Evolutionary conservation across 1,140 invertebrate species (phyloP).

Genomic region (Calliphora vicina): DNA sequence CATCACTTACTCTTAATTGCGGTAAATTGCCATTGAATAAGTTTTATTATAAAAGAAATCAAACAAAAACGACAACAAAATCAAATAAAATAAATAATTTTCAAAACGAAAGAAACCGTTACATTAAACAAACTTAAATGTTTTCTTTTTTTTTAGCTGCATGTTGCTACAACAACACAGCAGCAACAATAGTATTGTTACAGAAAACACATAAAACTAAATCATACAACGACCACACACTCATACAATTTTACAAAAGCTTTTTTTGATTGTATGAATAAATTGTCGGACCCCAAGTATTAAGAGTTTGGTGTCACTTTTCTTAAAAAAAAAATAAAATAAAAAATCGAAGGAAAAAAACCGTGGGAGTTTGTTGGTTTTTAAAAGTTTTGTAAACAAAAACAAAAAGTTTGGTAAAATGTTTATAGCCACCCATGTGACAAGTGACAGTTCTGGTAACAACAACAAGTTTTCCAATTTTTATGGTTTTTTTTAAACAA

Average conservation of each 20-base stretch:
- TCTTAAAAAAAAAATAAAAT: background rate
- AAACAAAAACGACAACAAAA: no score
- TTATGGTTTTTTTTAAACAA: background rate
- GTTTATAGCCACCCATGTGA: background rate
- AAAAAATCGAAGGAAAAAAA: background rate
- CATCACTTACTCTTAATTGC: no score
- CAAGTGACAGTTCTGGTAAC: background rate
- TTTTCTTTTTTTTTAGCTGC: background rate
- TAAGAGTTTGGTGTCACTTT: background rate
- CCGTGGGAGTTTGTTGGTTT: background rate
- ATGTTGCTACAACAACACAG: background rate
- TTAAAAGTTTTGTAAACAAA: background rate
- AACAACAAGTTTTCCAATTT: background rate
- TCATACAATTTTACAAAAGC: no score
- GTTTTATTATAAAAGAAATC: no score
- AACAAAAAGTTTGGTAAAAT: background rate
- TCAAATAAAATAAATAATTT: background rate
- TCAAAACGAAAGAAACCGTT: background rate
- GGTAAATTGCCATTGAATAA: no score
- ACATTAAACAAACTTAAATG: background rate
- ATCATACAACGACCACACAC: no score
- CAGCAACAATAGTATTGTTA: background rate
- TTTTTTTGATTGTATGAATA: background rate
- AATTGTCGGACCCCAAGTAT: background rate
- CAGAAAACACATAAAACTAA: background rate